Conservation (phyloP, 1,140 invertebrate genomes). For the Ephestia elutella region DNA sequence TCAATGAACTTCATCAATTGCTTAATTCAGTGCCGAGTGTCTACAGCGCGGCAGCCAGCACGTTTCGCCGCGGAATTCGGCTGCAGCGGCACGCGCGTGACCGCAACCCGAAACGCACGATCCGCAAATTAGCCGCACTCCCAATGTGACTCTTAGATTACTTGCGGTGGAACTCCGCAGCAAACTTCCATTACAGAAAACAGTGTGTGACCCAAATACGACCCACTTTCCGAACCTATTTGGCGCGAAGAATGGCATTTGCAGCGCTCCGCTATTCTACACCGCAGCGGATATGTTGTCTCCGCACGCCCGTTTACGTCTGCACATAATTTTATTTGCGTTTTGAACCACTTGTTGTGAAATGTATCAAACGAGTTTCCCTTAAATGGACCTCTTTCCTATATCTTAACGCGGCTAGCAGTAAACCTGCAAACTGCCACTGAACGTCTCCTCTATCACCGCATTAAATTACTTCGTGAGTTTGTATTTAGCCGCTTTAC, state of each 20-base stretch:
- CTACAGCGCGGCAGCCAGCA: constrained; percentile 26
- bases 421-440: constrained; percentile 22
- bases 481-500: constrained; percentile 21
- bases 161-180: constrained; percentile 54
- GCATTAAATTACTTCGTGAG: constrained; percentile 27
- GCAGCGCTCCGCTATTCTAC: constrained; percentile 48
- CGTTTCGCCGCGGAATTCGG: constrained; percentile 54
- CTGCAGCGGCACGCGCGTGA: constrained; percentile 52
- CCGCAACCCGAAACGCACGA: constrained; percentile 61
- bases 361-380: background rate
- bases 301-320: constrained; percentile 25
- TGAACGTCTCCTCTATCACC: constrained; percentile 24
- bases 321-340: constrained; percentile 35
- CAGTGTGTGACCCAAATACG: constrained; percentile 63
- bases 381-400: background rate
- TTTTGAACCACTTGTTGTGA: constrained; percentile 29
- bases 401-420: constrained; percentile 9
- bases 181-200: constrained; percentile 53
- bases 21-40: constrained; percentile 7
- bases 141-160: constrained; percentile 48
- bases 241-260: constrained; percentile 56
- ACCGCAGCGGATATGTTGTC: constrained; percentile 45
- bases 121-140: constrained; percentile 60
- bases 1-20: constrained; percentile 28
- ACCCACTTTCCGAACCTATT: constrained; percentile 37